Conservation (phyloP, 1,140 invertebrate genomes). For the Drosophila parvula region DNA sequence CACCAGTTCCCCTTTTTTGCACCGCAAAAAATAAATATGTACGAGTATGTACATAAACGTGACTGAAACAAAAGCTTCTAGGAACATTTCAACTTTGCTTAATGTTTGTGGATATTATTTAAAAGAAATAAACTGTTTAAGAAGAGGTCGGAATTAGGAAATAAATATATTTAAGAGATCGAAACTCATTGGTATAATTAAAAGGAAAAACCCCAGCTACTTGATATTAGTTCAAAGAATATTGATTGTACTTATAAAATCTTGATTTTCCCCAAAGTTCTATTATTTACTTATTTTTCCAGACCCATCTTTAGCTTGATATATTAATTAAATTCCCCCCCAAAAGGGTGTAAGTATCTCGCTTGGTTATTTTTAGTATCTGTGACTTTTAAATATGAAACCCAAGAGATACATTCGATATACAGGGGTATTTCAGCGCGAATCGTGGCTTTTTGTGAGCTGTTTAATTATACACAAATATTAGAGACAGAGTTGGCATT, state of each 20-base stretch:
- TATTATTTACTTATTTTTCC: not conserved
- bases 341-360: not conserved
- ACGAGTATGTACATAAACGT: no score
- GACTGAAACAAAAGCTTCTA: not conserved
- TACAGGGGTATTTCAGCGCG: no score
- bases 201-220: not conserved
- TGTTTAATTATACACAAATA: conserved; percentile 54
- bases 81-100: no score
- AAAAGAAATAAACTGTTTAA: not conserved
- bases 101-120: not conserved
- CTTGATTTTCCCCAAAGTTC: not conserved
- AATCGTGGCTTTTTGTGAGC: conserved; percentile 13
- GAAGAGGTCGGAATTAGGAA: not conserved
- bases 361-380: no score
- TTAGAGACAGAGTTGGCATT: conserved; percentile 21
- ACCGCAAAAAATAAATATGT: conserved; percentile 9
- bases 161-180: no score
- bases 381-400: not conserved
- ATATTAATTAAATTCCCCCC: not conserved
- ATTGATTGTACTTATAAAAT: not conserved
- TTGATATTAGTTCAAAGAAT: not conserved
- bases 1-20: not conserved
- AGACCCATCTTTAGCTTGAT: not conserved
- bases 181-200: no score
- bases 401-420: not conserved